Evolutionary conservation across 1,140 invertebrate genomes (phyloP).

Genomic region (Drosophila melanica): DNA sequence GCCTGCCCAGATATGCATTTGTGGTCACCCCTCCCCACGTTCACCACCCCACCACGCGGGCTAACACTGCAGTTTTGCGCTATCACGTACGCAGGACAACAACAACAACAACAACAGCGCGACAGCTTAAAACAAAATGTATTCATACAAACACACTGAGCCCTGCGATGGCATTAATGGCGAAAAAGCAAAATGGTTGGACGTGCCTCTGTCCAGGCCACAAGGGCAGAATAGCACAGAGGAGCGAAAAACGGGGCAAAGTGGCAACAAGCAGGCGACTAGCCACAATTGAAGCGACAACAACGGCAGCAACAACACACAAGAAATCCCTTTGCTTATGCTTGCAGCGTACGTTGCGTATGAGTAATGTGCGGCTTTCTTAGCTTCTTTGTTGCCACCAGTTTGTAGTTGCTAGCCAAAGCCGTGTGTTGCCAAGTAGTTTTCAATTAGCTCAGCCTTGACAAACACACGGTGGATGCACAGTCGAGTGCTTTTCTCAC

Average conservation of each 20-base stretch:
- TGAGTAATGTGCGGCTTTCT: slow-evolving; percentile 76
- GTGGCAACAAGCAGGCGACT: slow-evolving; percentile 25
- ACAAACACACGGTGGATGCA: slow-evolving; percentile 35
- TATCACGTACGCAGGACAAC: slow-evolving; percentile 42
- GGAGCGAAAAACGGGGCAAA: slow-evolving; percentile 2
- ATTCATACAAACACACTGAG: slow-evolving; percentile 50
- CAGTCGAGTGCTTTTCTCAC: slow-evolving; percentile 42
- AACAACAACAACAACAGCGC: slow-evolving; percentile 36
- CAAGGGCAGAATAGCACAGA: slow-evolving; percentile 8
- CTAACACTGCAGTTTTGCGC: slow-evolving; percentile 29
- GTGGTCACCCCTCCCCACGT: not conserved
- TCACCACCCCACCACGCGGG: not conserved
- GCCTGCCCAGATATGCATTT: slow-evolving; percentile 37
- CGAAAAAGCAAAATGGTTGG: slow-evolving; percentile 66
- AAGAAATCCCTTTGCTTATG: slow-evolving; percentile 38
- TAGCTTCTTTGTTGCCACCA: slow-evolving; percentile 38
- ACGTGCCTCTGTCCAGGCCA: slow-evolving; percentile 59
- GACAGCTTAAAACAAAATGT: slow-evolving; percentile 59
- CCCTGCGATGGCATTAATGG: slow-evolving; percentile 73
- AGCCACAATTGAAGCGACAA: slow-evolving; percentile 40
- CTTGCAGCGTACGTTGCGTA: slow-evolving; percentile 58
- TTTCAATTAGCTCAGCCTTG: slow-evolving; percentile 71
- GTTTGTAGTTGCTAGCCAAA: slow-evolving; percentile 37
- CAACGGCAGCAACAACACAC: slow-evolving; percentile 12
- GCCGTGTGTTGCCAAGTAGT: slow-evolving; percentile 58